Conservation (phyloP, 2,888 invertebrate genomes). For the Dexiosoma caninum region DNA sequence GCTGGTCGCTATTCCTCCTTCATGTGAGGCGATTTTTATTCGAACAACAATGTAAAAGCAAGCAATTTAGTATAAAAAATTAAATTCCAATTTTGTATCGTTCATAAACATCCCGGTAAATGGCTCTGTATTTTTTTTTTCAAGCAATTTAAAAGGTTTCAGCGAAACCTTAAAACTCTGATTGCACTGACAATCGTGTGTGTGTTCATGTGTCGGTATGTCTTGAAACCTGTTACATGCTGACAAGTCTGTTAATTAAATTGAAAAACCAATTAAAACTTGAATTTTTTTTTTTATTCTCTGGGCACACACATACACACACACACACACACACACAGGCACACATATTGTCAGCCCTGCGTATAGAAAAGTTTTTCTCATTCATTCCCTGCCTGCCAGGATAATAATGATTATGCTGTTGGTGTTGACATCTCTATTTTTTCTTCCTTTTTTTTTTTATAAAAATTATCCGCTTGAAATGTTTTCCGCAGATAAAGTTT, state of each 20-base stretch:
- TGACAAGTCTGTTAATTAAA: conserved; percentile 76
- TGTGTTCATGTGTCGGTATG: not conserved
- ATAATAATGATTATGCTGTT: conserved; percentile 43
- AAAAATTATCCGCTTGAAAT: conserved; percentile 1
- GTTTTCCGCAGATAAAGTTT: conserved; percentile 21
- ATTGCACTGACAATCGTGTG: not conserved
- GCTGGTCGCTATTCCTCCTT: no score
- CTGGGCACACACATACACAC: not conserved
- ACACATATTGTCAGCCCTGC: not conserved
- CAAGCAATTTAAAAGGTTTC: conserved; percentile 24
- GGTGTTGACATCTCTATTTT: conserved; percentile 21
- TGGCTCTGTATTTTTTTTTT: no score
- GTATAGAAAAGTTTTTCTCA: conserved; percentile 28
- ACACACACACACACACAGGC: not conserved
- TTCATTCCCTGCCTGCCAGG: conserved; percentile 26
- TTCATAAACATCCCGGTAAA: no score
- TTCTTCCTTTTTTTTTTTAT: not conserved
- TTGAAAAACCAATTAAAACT: conserved; percentile 77
- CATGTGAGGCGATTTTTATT: no score
- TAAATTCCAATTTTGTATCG: no score
- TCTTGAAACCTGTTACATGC: conserved; percentile 67
- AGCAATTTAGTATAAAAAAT: not conserved
- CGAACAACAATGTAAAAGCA: no score
- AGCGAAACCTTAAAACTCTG: conserved; percentile 43
- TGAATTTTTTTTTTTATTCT: conserved; percentile 65